phyloP scores from a whole-genome alignment of 2,888 invertebrate genomes.

The Selenia dentaria region DNA sequence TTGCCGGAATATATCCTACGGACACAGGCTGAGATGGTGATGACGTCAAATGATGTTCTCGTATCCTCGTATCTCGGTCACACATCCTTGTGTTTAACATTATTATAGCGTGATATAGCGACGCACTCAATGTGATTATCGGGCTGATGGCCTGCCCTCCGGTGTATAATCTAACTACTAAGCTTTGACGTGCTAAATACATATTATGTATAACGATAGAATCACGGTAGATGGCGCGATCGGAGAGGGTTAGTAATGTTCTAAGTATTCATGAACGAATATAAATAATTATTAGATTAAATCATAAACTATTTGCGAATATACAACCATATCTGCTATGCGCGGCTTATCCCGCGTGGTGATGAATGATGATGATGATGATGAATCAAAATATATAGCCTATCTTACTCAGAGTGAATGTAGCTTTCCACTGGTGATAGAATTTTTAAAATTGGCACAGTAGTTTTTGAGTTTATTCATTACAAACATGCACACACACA shows the following conservation, averaged over 20 bases:
- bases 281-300: constrained; percentile 1
- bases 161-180: constrained; percentile 16
- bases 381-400: too few relatives aligned
- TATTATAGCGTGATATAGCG: constrained; percentile 29
- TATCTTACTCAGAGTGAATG: too few relatives aligned
- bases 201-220: constrained; percentile 10
- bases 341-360: too few relatives aligned
- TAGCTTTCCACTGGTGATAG: too few relatives aligned
- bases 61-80: constrained; percentile 30
- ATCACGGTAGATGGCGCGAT: constrained; percentile 1
- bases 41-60: constrained; percentile 48
- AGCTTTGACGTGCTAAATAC: constrained; percentile 2
- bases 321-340: too few relatives aligned
- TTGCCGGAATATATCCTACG: constrained; percentile 38
- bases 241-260: constrained; percentile 3
- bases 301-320: too few relatives aligned
- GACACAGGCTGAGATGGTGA: constrained; percentile 27
- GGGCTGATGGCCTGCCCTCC: neutral
- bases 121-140: constrained; percentile 31
- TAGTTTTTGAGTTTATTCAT: too few relatives aligned
- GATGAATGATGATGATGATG: too few relatives aligned
- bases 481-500: too few relatives aligned
- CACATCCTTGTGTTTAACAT: constrained; percentile 49
- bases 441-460: too few relatives aligned
- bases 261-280: constrained; percentile 1